phyloP scores from a whole-genome alignment of 2,113 vertebrate species.

The Tachycineta bicolor region DNA sequence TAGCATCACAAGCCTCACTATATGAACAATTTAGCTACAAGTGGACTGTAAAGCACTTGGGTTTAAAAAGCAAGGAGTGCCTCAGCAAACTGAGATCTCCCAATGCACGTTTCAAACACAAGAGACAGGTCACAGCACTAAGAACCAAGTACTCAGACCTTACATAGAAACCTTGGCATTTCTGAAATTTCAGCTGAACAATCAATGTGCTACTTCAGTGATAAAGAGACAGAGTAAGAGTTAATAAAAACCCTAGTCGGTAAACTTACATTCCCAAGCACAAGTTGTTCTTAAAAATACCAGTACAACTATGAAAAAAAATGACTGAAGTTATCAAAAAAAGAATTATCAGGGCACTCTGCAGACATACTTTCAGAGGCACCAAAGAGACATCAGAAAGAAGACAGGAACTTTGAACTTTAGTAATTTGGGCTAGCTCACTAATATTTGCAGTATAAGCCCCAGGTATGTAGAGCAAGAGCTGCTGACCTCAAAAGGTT shows the following conservation, averaged over 20 bases:
- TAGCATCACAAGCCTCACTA: not conserved
- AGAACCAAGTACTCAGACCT: not conserved
- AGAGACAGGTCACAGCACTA: not conserved
- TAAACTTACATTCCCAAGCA: not conserved
- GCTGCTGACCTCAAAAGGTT: conserved; percentile 54
- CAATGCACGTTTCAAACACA: not conserved
- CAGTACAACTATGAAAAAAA: not conserved
- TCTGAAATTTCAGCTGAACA: not conserved
- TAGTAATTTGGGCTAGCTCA: conserved; percentile 22
- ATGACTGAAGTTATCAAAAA: conserved; percentile 9
- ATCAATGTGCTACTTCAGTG: not conserved
- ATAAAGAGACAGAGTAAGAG: not conserved
- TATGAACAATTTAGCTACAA: not conserved
- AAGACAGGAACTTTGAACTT: conserved; percentile 5
- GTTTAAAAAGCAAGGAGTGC: not conserved
- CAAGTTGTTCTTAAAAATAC: conserved; percentile 1
- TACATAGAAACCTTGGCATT: not conserved
- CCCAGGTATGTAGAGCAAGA: conserved; percentile 41
- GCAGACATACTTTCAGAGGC: conserved; percentile 23
- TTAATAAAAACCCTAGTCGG: not conserved
- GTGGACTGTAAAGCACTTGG: not conserved
- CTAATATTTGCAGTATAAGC: conserved; percentile 5
- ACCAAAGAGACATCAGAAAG: conserved; percentile 43
- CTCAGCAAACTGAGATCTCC: not conserved
- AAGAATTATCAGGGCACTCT: not conserved